Base-by-base conservation (phyloP, 2,113 vertebrate species). In the Hypanus sabinus region DNA sequence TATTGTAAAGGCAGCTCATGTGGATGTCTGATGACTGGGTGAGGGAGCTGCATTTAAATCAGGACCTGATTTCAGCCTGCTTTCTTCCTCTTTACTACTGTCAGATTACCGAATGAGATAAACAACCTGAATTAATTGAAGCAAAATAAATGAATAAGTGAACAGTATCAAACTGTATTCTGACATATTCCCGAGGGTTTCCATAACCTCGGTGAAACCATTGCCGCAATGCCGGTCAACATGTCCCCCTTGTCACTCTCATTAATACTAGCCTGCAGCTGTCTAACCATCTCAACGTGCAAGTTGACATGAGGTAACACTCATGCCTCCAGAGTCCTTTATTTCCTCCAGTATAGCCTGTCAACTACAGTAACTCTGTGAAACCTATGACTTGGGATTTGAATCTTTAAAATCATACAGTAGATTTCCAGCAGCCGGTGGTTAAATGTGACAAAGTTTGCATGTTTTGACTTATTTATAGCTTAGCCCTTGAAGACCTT, bases 391-490 rank as follows among this genome's bases (percentile, higher is more conserved):
- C 36, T 70, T 70, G 65, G 88, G 88, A 92, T 38, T 91, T 71
- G 65, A 92, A 70, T 92, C 88, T 93, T 93, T 93, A 71, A 71
- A 93, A 70, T 10, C 60, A 38, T 75, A 70, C 70, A 73, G 65
- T 93, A 73, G 70, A 93, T 93, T 93, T 93, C 91, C 91, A 55
- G 70, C 38, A 55, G 22, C 36, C 70, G 12, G 70, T 75, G 91
- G 91, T 93, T 93, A 93, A 93, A 75, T 93, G 73, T 93, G 55
- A 93, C 91, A 93, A 93, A 93, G 91, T 30, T 93, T 24, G 68
- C 91, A 73, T 93, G 91, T 55, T 93, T 73, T 93, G 91, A 93
- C 70, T 75, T 93, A 93, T 93, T 93, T 93, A 93, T 93, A 93
- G 91, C 91, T 93, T 55, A 93, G 91, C 68, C 70, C 91, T 93